A percentile compares a stretch with the other conserved stretches of the same genome.
These are phyloP conservation scores for Scolopax rusticola DNA, from an alignment of 2,797 vertebrate genomes.

Conservation along the genomic window DNA sequence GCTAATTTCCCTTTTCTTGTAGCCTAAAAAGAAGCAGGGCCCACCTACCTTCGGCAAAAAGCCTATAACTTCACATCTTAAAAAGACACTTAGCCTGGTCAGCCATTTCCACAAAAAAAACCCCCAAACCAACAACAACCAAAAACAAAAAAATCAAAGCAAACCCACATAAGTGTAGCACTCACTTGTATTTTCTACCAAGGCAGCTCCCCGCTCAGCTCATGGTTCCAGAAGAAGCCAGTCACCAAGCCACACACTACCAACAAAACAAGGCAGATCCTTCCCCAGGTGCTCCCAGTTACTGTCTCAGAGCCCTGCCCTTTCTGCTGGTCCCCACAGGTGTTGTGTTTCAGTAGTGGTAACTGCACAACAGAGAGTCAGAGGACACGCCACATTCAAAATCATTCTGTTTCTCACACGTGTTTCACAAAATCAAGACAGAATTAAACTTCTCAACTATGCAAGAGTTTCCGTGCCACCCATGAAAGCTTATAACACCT, in stretches of 20 bases:
- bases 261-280: background rate
- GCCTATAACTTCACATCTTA: background rate
- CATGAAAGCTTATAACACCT: slow-evolving; percentile 35
- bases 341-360: background rate
- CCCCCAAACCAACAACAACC: no score
- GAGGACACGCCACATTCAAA: slow-evolving; percentile 47
- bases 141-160: no score
- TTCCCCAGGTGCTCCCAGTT: background rate
- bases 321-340: background rate
- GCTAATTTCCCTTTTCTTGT: background rate
- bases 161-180: background rate
- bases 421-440: slow-evolving; percentile 60
- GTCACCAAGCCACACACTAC: accelerated
- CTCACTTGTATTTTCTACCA: background rate
- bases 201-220: background rate
- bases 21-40: background rate
- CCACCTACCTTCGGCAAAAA: background rate
- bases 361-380: background rate
- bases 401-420: slow-evolving; percentile 33
- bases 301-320: background rate
- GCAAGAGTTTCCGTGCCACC: slow-evolving; percentile 67
- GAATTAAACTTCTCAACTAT: slow-evolving; percentile 62
- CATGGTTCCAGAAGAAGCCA: background rate
- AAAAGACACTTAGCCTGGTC: background rate
- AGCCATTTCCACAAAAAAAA: background rate